A percentile compares a stretch with the other conserved stretches of the same genome.
Evolutionary conservation across 2,888 invertebrate genomes (phyloP).

Genomic region (Sphaerophoria taeniata): DNA sequence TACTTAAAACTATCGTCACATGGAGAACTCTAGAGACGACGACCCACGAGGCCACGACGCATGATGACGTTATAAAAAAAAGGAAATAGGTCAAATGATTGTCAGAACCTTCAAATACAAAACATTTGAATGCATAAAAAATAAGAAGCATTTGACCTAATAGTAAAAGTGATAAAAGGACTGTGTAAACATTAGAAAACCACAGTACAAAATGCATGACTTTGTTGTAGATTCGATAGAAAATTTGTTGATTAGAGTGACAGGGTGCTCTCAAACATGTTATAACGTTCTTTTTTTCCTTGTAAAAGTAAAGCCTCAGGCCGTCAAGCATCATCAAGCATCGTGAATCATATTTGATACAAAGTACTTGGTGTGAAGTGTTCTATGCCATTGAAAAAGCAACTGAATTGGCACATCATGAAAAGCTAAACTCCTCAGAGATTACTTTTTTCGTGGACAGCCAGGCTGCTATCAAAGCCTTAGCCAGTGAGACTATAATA

Average conservation of each 20-base stretch:
- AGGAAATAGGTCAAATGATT: slow-evolving; percentile 48
- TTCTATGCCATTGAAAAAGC: no score
- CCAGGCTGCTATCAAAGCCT: no score
- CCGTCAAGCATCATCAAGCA: no score
- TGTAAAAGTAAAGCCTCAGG: no score
- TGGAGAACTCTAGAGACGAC: no score
- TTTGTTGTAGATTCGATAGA: slow-evolving; percentile 16
- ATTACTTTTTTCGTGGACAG: no score
- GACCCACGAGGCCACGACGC: not conserved
- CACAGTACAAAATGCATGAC: not conserved
- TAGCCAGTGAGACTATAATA: no score
- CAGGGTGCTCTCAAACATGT: not conserved
- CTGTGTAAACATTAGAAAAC: slow-evolving; percentile 1
- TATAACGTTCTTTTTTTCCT: no score
- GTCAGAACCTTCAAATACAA: slow-evolving; percentile 6
- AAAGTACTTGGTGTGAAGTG: no score
- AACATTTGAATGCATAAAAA: not conserved
- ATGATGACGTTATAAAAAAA: slow-evolving; percentile 39
- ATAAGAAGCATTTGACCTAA: slow-evolving; percentile 8
- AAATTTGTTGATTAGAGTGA: not conserved
- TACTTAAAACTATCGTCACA: slow-evolving; percentile 25
- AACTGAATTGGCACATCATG: no score
- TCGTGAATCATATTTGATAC: no score
- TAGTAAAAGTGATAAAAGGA: slow-evolving; percentile 17
- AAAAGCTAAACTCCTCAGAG: no score